Percentiles rank a stretch among this genome's conserved stretches.
Conservation (phyloP, 53 echinoderm and acorn worm species). For the Mesocentrotus franciscanus region DNA sequence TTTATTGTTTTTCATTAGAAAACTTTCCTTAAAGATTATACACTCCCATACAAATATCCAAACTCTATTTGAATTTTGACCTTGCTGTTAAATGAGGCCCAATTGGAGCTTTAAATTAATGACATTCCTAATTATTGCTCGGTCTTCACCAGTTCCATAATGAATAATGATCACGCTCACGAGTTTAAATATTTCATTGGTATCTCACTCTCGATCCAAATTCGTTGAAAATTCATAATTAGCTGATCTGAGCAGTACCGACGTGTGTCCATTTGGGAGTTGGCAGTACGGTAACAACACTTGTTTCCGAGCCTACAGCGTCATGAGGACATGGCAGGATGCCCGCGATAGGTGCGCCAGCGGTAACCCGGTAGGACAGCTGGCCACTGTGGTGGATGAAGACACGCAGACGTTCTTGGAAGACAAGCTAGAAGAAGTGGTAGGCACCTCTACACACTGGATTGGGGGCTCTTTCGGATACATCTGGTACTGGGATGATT, state of each 20-base stretch:
- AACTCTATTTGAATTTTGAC: no score
- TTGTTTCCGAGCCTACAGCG: conserved; percentile 1
- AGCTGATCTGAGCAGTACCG: conserved; percentile 44
- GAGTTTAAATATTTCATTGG: no score
- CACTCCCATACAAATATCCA: no score
- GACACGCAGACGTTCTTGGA: neutral
- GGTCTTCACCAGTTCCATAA: no score
- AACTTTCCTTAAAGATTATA: no score
- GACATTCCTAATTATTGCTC: no score
- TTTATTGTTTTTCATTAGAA: no score
- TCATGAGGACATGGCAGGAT: neutral
- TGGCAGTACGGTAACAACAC: conserved; percentile 44
- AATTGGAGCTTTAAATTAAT: no score
- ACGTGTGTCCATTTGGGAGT: conserved; percentile 48
- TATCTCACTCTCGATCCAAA: neutral
- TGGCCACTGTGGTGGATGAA: neutral
- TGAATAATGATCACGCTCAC: no score
- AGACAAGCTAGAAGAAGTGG: neutral
- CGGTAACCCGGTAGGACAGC: conserved; percentile 8
- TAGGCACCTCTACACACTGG: neutral
- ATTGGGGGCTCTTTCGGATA: conserved; percentile 49
- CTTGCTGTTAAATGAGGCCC: no score
- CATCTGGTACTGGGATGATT: conserved; percentile 43
- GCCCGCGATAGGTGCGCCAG: conserved; percentile 18
- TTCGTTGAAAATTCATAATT: neutral